Evolutionary conservation across 2,113 vertebrate genomes (phyloP).

Genomic region (Pleuronectes platessa): DNA sequence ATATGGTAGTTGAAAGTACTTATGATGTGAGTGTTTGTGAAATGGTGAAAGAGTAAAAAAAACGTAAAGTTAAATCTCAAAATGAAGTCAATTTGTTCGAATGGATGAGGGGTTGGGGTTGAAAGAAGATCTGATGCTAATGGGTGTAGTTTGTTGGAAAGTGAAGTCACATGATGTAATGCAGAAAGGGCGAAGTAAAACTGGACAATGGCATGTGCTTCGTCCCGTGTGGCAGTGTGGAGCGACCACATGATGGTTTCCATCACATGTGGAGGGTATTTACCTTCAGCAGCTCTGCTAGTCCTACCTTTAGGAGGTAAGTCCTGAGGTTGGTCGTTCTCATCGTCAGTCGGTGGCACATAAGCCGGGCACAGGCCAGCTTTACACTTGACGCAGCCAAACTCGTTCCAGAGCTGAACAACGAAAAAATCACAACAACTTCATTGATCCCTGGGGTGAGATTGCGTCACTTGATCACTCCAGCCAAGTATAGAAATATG

Average conservation of each 20-base stretch:
- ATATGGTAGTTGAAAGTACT: conserved; percentile 25
- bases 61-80: conserved; percentile 32
- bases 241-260: conserved; percentile 6
- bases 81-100: conserved; percentile 37
- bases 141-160: conserved; percentile 33
- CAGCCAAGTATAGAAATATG: too few species aligned
- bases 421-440: too few species aligned
- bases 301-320: conserved; percentile 91
- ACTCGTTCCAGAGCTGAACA: conserved; percentile 88
- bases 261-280: conserved; percentile 31
- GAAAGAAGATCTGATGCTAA: conserved; percentile 31
- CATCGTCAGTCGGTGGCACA: conserved; percentile 69
- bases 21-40: conserved; percentile 49
- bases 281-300: conserved; percentile 42
- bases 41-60: conserved; percentile 34
- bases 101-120: conserved; percentile 52
- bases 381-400: conserved; percentile 88
- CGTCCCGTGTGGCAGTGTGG: conserved; percentile 22
- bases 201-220: conserved; percentile 76
- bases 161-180: conserved; percentile 50
- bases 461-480: too few species aligned
- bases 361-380: conserved; percentile 87
- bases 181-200: conserved; percentile 34
- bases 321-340: conserved; percentile 82
- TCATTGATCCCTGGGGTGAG: background rate